phyloP scores from a whole-genome alignment of 2,113 vertebrate genomes.

The Takifugu flavidus region DNA sequence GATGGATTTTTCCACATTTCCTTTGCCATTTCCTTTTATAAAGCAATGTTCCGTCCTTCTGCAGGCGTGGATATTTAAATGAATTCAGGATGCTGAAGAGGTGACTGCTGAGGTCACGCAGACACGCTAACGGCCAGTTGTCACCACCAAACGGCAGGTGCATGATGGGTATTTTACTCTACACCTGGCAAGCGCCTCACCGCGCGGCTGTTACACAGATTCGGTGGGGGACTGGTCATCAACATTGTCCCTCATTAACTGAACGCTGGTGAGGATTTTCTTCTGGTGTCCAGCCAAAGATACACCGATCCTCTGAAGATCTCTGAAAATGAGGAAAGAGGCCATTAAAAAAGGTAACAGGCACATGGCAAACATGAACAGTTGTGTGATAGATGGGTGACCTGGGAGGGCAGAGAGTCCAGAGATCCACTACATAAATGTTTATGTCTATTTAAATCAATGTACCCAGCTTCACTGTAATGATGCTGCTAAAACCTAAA shows the following conservation, averaged over 20 bases:
- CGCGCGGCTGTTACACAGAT: conserved; percentile 48
- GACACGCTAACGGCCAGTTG: conserved; percentile 1
- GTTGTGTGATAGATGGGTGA: too few relatives aligned
- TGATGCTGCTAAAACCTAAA: too few relatives aligned
- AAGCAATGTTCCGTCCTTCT: neutral
- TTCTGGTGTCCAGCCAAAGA: conserved; percentile 96
- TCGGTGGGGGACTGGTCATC: conserved; percentile 85
- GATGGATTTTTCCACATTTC: neutral
- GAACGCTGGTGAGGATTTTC: conserved; percentile 97
- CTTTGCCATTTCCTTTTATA: neutral
- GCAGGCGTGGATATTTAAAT: conserved; percentile 2
- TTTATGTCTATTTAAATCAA: too few relatives aligned
- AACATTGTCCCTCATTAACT: conserved; percentile 87
- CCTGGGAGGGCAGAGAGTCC: too few relatives aligned
- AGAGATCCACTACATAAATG: too few relatives aligned
- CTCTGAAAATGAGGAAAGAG: conserved; percentile 69
- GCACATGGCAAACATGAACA: neutral
- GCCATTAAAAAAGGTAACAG: neutral
- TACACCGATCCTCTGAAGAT: conserved; percentile 93
- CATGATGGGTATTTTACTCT: conserved; percentile 15
- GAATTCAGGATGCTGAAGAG: neutral
- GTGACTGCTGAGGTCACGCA: neutral
- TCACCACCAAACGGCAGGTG: neutral
- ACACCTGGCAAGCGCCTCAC: conserved; percentile 7
- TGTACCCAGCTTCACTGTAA: too few relatives aligned